Conservation (phyloP, 2,888 invertebrate genomes). For the Volucella inflata region DNA sequence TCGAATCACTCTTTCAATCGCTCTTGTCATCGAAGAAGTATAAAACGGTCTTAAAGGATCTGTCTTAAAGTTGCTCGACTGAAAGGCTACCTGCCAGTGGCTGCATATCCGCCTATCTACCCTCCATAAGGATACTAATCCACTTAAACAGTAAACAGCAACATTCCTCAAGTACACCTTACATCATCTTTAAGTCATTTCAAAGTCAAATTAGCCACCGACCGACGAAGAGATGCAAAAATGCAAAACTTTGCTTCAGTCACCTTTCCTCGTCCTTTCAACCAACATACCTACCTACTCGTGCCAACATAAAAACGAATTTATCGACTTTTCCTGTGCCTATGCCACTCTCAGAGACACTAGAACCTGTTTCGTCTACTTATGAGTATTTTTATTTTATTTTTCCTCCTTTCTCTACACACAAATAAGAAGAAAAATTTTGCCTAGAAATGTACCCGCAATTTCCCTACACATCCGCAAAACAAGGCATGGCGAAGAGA, state of each 20-base stretch:
- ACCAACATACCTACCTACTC: background rate
- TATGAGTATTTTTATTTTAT: background rate
- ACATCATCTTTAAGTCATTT: slow-evolving; percentile 50
- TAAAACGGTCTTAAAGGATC: no score
- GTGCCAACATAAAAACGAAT: no score
- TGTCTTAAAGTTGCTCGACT: no score
- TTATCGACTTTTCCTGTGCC: slow-evolving; percentile 54
- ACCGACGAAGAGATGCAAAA: background rate
- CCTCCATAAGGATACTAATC: background rate
- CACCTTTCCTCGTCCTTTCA: background rate
- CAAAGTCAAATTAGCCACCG: slow-evolving; percentile 43
- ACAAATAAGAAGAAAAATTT: slow-evolving; percentile 5
- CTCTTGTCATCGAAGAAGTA: no score
- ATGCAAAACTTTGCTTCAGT: slow-evolving; percentile 1
- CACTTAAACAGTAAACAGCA: slow-evolving; percentile 11
- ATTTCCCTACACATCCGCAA: slow-evolving; percentile 34
- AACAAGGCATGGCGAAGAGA: background rate
- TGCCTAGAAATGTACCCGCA: slow-evolving; percentile 15
- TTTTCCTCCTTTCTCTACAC: slow-evolving; percentile 2
- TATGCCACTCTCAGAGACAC: no score
- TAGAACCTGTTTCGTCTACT: no score
- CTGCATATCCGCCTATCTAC: no score
- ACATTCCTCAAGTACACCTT: background rate
- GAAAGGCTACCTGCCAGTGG: no score
- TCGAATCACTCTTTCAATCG: no score